Conservation (phyloP, 1,140 invertebrate species). For the Bombus sibiricus region DNA sequence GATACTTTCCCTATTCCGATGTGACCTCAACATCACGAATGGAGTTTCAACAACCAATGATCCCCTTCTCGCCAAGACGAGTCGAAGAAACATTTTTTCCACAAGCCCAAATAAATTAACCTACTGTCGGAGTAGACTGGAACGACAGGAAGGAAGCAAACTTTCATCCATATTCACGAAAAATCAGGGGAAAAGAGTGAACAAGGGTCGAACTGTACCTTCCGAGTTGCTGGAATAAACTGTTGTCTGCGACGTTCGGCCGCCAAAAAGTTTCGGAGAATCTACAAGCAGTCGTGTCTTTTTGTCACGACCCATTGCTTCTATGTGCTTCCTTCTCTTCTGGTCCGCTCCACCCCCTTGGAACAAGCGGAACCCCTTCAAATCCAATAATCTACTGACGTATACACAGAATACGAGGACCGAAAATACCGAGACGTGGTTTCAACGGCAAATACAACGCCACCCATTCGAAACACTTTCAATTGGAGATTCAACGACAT, state of each 20-base stretch:
- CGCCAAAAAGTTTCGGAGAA: constrained; percentile 5
- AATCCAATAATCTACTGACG: constrained; percentile 51
- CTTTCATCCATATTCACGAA: not conserved
- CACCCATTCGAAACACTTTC: constrained; percentile 54
- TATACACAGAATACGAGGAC: too few relatives aligned
- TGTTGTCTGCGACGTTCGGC: constrained; percentile 7
- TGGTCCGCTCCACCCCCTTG: not conserved
- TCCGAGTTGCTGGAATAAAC: constrained; percentile 45
- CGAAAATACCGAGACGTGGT: too few relatives aligned
- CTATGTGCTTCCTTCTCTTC: not conserved
- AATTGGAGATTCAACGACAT: constrained; percentile 69
- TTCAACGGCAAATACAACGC: constrained; percentile 5
- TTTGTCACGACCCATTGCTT: constrained; percentile 10
- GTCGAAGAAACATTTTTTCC: constrained; percentile 43
- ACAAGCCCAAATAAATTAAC: constrained; percentile 61
- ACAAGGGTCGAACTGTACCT: not conserved
- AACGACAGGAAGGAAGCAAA: constrained; percentile 21
- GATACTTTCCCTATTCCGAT: too few relatives aligned
- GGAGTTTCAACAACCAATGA: too few relatives aligned
- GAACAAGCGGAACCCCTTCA: not conserved
- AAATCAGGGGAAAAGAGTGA: not conserved
- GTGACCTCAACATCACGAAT: too few relatives aligned
- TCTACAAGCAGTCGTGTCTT: constrained; percentile 46
- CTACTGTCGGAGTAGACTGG: constrained; percentile 35
- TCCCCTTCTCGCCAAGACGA: not conserved